Conservation (phyloP, 2,797 vertebrate genomes). For the Halcyon smyrnensis region DNA sequence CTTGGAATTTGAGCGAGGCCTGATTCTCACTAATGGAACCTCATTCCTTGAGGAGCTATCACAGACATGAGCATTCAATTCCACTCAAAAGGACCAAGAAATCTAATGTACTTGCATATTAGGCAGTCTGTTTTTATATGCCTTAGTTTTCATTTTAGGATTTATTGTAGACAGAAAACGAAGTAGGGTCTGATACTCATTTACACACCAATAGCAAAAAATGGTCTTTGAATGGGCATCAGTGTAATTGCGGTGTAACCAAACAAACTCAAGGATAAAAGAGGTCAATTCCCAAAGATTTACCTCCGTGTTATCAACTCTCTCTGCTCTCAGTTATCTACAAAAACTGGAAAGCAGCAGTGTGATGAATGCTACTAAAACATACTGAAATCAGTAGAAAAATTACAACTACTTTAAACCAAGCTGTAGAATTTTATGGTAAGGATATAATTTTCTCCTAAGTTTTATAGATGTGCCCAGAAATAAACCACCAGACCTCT, state of each 20-base stretch:
- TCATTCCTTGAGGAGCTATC: background rate
- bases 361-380: slow-evolving; percentile 15
- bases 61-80: background rate
- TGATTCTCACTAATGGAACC: background rate
- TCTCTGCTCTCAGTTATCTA: background rate
- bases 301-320: background rate
- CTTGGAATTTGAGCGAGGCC: background rate
- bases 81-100: background rate
- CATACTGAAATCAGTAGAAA: slow-evolving; percentile 43
- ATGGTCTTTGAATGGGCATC: background rate
- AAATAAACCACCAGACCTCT: slow-evolving; percentile 64
- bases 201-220: background rate
- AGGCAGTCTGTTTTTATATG: background rate
- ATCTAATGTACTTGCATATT: background rate
- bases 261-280: background rate
- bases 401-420: slow-evolving; percentile 63
- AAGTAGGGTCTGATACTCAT: background rate
- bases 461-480: slow-evolving; percentile 49
- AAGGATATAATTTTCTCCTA: slow-evolving; percentile 68
- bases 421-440: slow-evolving; percentile 51
- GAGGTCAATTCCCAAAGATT: background rate
- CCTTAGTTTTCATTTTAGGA: background rate
- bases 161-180: background rate
- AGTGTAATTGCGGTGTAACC: background rate
- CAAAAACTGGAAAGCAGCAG: background rate